A percentile compares a stretch with the other conserved stretches of the same genome.
These are phyloP conservation scores for Gymnothorax reevesii DNA, from an alignment of 2,797 vertebrate species.

Conservation along the genomic window DNA sequence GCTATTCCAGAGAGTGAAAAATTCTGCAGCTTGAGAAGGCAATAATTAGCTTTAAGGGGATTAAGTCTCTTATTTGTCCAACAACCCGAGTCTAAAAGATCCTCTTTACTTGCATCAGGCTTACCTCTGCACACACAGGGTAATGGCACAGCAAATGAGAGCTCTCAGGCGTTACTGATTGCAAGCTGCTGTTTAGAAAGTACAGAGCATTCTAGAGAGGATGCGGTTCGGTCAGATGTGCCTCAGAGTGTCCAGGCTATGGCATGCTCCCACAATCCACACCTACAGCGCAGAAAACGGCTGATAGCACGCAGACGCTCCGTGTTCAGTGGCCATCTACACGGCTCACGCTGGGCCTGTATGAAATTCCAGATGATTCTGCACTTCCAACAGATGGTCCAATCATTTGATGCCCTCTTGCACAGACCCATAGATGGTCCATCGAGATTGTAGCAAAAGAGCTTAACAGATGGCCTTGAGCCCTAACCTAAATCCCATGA, in stretches of 20 bases:
- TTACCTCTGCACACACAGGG: conserved; percentile 17
- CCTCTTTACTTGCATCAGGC: conserved; percentile 8
- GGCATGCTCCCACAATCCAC: neutral
- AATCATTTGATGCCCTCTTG: too few species aligned
- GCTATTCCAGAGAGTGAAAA: neutral
- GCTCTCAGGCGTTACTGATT: neutral
- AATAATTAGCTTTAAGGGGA: conserved; percentile 40
- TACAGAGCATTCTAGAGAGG: neutral
- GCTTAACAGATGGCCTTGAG: too few species aligned
- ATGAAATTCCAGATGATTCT: too few species aligned
- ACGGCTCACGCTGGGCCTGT: too few species aligned
- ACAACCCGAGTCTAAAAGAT: conserved; percentile 25
- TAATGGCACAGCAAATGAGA: neutral
- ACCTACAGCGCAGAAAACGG: neutral
- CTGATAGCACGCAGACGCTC: too few species aligned
- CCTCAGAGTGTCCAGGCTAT: neutral
- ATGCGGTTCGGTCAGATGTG: neutral
- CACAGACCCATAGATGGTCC: too few species aligned
- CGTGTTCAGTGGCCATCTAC: too few species aligned
- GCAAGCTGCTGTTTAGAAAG: neutral
- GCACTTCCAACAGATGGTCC: too few species aligned
- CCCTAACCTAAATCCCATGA: too few species aligned
- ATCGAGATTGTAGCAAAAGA: too few species aligned
- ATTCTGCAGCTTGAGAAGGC: conserved; percentile 23
- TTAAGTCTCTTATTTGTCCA: conserved; percentile 21